A percentile compares a stretch with the other conserved stretches of the same genome.
Evolutionary conservation across 2,113 vertebrate species (phyloP).

Genomic region (Gymnobelideus leadbeateri): DNA sequence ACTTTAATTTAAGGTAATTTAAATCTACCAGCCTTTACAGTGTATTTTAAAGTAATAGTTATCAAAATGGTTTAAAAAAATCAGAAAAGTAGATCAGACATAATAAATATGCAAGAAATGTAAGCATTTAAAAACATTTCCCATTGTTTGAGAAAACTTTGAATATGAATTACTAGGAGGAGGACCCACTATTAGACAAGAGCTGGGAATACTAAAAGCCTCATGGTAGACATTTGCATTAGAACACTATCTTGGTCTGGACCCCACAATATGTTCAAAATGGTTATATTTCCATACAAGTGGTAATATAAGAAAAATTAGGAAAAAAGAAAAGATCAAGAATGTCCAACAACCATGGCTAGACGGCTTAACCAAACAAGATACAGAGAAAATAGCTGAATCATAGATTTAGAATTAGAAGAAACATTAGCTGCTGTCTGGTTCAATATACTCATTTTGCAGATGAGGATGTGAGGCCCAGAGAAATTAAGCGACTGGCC

Average conservation of each 20-base stretch:
- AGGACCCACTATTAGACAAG: not conserved
- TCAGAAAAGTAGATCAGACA: not conserved
- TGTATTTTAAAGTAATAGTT: not conserved
- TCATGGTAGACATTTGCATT: not conserved
- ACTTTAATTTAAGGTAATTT: too few species aligned
- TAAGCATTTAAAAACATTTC: not conserved
- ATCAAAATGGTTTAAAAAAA: not conserved
- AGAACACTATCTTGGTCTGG: not conserved
- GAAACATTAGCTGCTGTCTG: not conserved
- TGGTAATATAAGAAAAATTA: not conserved
- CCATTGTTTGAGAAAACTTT: not conserved
- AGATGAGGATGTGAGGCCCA: not conserved
- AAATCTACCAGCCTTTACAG: too few species aligned
- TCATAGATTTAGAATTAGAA: not conserved
- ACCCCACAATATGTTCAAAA: not conserved
- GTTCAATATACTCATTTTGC: not conserved
- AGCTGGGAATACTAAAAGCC: not conserved
- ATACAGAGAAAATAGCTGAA: not conserved
- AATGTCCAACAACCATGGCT: not conserved
- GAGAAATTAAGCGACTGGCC: not conserved
- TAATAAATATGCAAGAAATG: too few species aligned
- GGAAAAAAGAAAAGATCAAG: not conserved
- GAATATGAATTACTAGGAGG: not conserved
- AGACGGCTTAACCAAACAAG: not conserved
- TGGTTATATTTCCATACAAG: not conserved